Evolutionary conservation across 2,888 invertebrate genomes (phyloP), one percentile per base, ranked within the genome.

Genomic region (Theretra japonica): DNA sequence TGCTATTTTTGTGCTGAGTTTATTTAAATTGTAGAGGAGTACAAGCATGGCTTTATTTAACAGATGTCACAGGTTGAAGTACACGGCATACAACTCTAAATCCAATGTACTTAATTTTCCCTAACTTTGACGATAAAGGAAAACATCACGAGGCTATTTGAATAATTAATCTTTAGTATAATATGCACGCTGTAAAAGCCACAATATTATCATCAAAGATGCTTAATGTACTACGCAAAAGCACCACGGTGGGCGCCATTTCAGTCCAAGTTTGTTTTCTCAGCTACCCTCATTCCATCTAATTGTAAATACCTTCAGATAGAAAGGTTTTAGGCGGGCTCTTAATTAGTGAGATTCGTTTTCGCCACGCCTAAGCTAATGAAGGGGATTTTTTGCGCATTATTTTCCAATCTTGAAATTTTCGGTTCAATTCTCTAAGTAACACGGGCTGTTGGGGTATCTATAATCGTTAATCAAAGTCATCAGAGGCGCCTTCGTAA

Each of bases 311-410:
- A 53, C 53, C 19, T 53, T 53, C n/a, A 19, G 19, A 17, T n/a
- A 53, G 19, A 53, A 53, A 53, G 53, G 53, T 53, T 60, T 60
- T n/a, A n/a, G 33, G 33, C 6, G 62, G 41, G 62, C 21, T 21
- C 41, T 41, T 62, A 62, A 62, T 62, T 62, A 62, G 33, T 41
- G 33, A 41, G 19, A 62, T 62, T 62, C 62, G 30, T 41, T 62
- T 53, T 53, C 53, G n/a, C 62, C 33, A 21, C 62, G 60, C 19
- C n/a, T 60, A 30, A 4, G 7, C 21, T 62, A 41, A 62, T 62
- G 62, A 62, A 33, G 33, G 62, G 41, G 62, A 41, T 62, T 41
- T 62, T 60, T 62, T 62, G 53, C 62, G 4, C 62, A 8, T 62
- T 62, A 62, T 62, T 62, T 33, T 33, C 33, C 62, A 62, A 62